Conservation (phyloP, 2,888 invertebrate genomes). For the Alviniconcha strummeri region DNA sequence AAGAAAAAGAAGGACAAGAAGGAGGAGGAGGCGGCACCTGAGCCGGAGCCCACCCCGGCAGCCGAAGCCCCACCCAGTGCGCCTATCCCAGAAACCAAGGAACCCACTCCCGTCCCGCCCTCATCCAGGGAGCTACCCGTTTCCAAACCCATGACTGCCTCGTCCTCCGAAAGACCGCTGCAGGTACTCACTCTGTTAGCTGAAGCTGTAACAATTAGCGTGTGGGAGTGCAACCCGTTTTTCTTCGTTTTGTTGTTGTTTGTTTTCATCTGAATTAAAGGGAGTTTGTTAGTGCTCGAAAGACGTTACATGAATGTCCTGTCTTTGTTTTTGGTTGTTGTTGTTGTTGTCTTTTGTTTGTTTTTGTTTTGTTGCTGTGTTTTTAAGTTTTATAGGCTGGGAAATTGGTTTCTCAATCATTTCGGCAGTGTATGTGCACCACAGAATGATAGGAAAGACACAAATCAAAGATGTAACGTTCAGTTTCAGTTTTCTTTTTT, state of each 20-base stretch:
- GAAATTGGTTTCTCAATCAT: too few relatives aligned
- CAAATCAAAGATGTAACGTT: too few relatives aligned
- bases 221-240: too few relatives aligned
- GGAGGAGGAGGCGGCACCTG: conserved; percentile 37
- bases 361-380: neutral
- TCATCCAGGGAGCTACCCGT: conserved; percentile 10
- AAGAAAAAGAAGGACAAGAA: conserved; percentile 37
- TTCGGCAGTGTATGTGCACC: too few relatives aligned
- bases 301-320: too few relatives aligned
- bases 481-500: too few relatives aligned
- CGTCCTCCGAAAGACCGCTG: conserved; percentile 8
- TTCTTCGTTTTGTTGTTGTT: too few relatives aligned
- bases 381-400: neutral
- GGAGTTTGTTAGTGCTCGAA: too few relatives aligned
- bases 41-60: conserved; percentile 43
- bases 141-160: conserved; percentile 16
- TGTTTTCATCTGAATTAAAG: too few relatives aligned
- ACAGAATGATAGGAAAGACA: too few relatives aligned
- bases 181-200: conserved; percentile 2
- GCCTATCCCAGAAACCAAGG: conserved; percentile 37
- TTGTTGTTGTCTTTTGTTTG: neutral
- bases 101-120: conserved; percentile 37
- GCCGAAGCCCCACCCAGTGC: conserved; percentile 31
- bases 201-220: too few relatives aligned
- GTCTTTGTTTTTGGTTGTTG: neutral